phyloP scores from a whole-genome alignment of 2,797 vertebrate species.

The Lemur catta region DNA sequence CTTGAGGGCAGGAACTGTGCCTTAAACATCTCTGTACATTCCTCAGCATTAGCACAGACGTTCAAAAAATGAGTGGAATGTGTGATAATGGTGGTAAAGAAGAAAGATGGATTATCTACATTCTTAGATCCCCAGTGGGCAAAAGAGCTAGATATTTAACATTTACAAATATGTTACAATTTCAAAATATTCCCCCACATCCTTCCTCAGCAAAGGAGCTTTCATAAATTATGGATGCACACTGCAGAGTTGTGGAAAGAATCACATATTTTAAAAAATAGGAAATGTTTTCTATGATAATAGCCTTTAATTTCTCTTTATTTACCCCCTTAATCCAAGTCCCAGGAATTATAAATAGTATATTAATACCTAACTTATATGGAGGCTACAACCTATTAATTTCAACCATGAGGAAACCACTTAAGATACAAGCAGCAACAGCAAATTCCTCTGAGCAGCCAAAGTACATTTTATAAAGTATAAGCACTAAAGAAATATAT shows the following conservation, averaged over 20 bases:
- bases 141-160: constrained; percentile 4
- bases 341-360: background rate
- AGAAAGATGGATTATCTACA: background rate
- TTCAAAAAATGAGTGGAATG: background rate
- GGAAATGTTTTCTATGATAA: constrained; percentile 18
- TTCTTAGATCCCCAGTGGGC: background rate
- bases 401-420: background rate
- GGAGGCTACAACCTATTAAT: background rate
- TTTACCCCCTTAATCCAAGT: constrained; percentile 27
- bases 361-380: constrained; percentile 9
- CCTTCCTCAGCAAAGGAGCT: constrained; percentile 8
- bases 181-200: background rate
- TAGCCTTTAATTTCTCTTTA: background rate
- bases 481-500: background rate
- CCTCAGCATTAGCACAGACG: background rate
- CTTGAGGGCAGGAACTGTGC: background rate
- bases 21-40: background rate
- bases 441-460: constrained; percentile 10
- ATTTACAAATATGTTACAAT: background rate
- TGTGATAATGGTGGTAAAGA: background rate
- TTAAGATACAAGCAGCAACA: constrained; percentile 7
- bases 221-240: constrained; percentile 29
- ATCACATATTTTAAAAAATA: constrained; percentile 6
- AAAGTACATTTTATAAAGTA: constrained; percentile 22
- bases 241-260: background rate